A percentile compares a stretch with the other conserved stretches of the same genome.
These are phyloP conservation scores for Caradrina kadenii DNA, from an alignment of 2,888 invertebrate species.

Conservation along the genomic window DNA sequence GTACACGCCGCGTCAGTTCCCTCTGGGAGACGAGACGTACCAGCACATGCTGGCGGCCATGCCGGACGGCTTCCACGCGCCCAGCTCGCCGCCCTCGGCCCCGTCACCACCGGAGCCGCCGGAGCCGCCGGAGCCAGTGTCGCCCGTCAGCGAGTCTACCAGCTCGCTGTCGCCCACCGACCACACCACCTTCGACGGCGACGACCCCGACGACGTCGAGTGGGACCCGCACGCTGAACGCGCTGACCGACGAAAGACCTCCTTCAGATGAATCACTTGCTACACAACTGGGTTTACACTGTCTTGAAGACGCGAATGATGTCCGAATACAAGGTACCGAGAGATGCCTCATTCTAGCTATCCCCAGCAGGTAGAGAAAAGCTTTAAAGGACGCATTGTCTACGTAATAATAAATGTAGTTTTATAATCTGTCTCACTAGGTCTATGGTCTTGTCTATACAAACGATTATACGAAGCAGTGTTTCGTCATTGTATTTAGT, in stretches of 20 bases:
- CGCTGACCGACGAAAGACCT: slow-evolving; percentile 74
- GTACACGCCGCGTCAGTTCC: slow-evolving; percentile 94
- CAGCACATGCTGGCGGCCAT: slow-evolving; percentile 92
- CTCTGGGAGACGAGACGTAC: slow-evolving; percentile 93
- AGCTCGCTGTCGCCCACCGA: slow-evolving; percentile 79
- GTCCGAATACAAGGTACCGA: slow-evolving; percentile 15
- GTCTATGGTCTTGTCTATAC: slow-evolving; percentile 19
- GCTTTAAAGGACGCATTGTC: slow-evolving; percentile 60
- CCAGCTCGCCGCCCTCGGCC: slow-evolving; percentile 21
- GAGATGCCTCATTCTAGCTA: slow-evolving; percentile 26
- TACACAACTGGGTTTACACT: slow-evolving; percentile 17
- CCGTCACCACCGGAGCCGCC: slow-evolving; percentile 17
- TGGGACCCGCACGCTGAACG: slow-evolving; percentile 92
- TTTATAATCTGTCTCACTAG: slow-evolving; percentile 29
- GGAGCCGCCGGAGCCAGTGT: slow-evolving; percentile 32
- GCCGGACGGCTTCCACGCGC: slow-evolving; percentile 91
- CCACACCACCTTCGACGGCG: slow-evolving; percentile 91
- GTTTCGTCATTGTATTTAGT: slow-evolving; percentile 33
- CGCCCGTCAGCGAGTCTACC: slow-evolving; percentile 57
- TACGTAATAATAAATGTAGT: slow-evolving; percentile 51
- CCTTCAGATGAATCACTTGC: slow-evolving; percentile 72
- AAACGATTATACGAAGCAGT: slow-evolving; percentile 22
- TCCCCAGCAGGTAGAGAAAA: slow-evolving; percentile 39
- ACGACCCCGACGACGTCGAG: slow-evolving; percentile 96
- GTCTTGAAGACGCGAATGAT: slow-evolving; percentile 14